A percentile compares a stretch with the other conserved stretches of the same genome.
Evolutionary conservation across 2,113 vertebrate genomes (phyloP).

Genomic region (Apistogramma diplotaenia): DNA sequence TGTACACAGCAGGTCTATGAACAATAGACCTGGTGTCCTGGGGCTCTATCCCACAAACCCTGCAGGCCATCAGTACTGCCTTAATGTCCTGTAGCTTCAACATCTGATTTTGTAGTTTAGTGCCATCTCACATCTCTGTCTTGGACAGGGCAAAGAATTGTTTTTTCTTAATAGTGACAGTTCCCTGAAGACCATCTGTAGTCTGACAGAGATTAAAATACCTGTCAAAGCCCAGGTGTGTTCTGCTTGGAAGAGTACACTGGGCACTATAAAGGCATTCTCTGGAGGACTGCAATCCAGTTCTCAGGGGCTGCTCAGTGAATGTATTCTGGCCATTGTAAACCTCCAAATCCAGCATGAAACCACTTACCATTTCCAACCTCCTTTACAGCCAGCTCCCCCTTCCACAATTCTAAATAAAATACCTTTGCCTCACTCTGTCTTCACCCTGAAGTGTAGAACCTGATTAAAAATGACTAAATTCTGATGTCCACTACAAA

Average conservation of each 20-base stretch:
- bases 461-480: not conserved
- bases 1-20: not conserved
- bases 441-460: not conserved
- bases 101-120: not conserved
- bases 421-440: not conserved
- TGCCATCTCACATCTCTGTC: not conserved
- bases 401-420: not conserved
- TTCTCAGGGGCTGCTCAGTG: not conserved
- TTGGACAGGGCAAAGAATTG: not conserved
- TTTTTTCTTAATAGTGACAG: not conserved
- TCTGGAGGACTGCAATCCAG: not conserved
- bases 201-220: too few relatives aligned
- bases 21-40: not conserved
- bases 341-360: not conserved
- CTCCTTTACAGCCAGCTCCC: not conserved
- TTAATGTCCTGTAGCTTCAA: not conserved
- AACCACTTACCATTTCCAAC: not conserved
- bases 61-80: not conserved
- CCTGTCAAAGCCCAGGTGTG: not conserved
- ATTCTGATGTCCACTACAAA: not conserved
- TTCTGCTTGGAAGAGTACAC: not conserved
- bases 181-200: not conserved
- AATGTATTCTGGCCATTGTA: not conserved
- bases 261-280: not conserved
- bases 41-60: accelerated